Percentiles rank a stretch among this genome's conserved stretches.
These are phyloP conservation scores for Drosophila tanythrix DNA, from an alignment of 2,888 invertebrate species.

Conservation along the genomic window DNA sequence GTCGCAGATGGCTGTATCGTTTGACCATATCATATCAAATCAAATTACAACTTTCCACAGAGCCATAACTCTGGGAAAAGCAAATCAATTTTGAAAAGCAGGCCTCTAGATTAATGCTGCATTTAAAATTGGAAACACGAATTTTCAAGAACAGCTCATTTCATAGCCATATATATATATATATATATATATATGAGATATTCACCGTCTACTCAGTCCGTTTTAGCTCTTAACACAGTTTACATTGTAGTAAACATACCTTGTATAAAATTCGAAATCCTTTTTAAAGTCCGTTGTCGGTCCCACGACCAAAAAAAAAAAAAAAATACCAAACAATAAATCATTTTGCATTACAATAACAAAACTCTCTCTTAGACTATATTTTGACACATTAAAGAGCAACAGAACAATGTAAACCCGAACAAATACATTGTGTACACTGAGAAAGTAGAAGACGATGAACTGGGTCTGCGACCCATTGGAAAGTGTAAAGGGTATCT, in stretches of 20 bases:
- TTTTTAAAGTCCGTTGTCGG: conserved; percentile 30
- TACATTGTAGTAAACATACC: conserved; percentile 1
- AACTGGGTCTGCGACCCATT: conserved; percentile 35
- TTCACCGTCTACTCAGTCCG: not conserved
- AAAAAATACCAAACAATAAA: conserved; percentile 60
- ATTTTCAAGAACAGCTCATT: no score
- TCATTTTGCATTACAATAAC: conserved; percentile 72
- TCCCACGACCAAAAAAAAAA: conserved; percentile 61
- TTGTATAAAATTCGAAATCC: conserved; percentile 24
- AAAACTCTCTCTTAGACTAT: conserved; percentile 60
- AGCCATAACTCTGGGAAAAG: not conserved
- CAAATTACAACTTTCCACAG: not conserved
- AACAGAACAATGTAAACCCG: conserved; percentile 51
- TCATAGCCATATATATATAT: no score
- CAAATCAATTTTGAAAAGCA: not conserved
- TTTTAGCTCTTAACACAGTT: not conserved
- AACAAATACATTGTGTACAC: conserved; percentile 22
- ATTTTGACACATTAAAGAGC: conserved; percentile 79
- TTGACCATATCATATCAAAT: not conserved
- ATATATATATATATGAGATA: not conserved
- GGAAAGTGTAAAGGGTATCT: conserved; percentile 24
- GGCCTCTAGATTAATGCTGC: not conserved
- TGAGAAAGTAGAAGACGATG: conserved; percentile 6
- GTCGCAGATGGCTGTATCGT: not conserved
- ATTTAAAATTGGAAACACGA: not conserved